phyloP scores from a whole-genome alignment of 2,113 vertebrate species.

The Diphyllodes magnificus region DNA sequence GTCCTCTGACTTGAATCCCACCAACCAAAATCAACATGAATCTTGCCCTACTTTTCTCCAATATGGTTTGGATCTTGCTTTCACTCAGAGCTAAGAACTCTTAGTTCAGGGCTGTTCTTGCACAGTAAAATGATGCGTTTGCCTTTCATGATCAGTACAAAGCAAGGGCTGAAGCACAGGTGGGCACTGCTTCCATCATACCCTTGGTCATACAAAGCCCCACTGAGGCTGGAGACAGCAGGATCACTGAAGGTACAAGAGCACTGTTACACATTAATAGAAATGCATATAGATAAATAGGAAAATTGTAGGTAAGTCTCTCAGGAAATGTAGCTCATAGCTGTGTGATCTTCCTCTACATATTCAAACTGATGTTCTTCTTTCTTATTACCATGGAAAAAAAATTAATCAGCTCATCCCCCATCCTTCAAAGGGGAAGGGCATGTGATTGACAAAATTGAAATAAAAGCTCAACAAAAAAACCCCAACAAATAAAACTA shows the following conservation, averaged over 20 bases:
- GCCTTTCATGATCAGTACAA: neutral
- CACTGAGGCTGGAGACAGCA: neutral
- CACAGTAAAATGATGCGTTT: neutral
- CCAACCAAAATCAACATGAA: neutral
- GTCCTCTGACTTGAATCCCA: neutral
- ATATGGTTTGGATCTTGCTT: neutral
- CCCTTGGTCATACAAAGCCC: neutral
- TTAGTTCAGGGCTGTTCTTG: neutral
- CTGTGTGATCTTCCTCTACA: neutral
- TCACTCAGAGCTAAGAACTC: neutral
- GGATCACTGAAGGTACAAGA: neutral
- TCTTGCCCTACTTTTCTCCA: neutral
- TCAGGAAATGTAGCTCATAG: neutral
- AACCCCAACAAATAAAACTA: neutral
- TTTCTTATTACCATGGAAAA: neutral
- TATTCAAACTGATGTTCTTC: neutral
- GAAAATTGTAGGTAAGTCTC: neutral
- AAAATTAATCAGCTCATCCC: neutral
- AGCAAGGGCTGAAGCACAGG: neutral
- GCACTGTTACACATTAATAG: neutral
- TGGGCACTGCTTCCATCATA: neutral
- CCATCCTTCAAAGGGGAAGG: neutral
- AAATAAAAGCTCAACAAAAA: neutral
- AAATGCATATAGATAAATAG: neutral
- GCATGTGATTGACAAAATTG: neutral